Evolutionary conservation across 2,113 vertebrate species (phyloP).

Genomic region (Furnarius figulus): DNA sequence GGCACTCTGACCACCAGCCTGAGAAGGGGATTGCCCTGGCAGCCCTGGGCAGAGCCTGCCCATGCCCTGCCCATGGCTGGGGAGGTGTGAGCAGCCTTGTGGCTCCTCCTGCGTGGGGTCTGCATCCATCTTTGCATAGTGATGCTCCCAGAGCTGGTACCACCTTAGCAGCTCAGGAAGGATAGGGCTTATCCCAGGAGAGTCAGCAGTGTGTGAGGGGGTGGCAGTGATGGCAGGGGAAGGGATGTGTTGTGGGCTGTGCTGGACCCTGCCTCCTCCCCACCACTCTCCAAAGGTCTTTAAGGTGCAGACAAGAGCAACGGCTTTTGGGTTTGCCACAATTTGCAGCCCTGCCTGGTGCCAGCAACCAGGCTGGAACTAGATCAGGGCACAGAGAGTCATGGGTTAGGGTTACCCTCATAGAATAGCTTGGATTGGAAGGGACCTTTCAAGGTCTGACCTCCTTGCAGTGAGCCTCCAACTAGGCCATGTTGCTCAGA

Average conservation of each 20-base stretch:
- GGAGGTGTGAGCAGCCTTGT: background rate
- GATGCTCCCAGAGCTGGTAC: background rate
- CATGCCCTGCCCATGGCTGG: background rate
- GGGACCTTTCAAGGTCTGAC: background rate
- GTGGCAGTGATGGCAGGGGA: background rate
- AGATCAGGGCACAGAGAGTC: background rate
- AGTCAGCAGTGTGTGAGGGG: background rate
- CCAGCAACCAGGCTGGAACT: background rate
- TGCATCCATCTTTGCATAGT: background rate
- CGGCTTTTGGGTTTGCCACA: background rate
- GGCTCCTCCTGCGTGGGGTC: rapidly evolving
- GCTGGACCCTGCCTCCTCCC: background rate
- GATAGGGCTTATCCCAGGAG: background rate
- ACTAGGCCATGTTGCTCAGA: background rate
- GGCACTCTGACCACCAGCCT: background rate
- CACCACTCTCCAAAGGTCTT: background rate
- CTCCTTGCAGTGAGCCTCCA: background rate
- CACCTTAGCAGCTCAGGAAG: background rate
- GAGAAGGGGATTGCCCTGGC: background rate
- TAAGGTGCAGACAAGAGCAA: background rate
- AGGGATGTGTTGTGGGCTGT: rapidly evolving
- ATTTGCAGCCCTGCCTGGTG: background rate
- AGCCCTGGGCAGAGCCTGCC: background rate
- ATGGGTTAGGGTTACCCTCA: too few relatives aligned
- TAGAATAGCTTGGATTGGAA: background rate